Percentiles rank a stretch among this genome's conserved stretches.
These are phyloP conservation scores for Drosophila paramelanica DNA, from an alignment of 2,888 invertebrate genomes.

Conservation along the genomic window DNA sequence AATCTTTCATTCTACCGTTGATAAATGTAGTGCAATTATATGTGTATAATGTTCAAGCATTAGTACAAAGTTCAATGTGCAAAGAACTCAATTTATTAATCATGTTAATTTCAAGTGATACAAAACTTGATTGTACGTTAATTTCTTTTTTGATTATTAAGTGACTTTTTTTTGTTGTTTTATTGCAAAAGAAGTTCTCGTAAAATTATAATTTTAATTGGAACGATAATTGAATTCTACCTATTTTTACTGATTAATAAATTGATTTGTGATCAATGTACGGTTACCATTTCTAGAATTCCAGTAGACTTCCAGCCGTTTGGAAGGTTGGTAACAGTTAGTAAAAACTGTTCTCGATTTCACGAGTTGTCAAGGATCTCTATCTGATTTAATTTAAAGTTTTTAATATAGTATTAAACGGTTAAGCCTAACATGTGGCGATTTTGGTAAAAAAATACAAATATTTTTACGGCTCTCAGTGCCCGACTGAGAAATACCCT, in stretches of 20 bases:
- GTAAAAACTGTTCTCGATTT: too few relatives aligned
- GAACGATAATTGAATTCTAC: background rate
- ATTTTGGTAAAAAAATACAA: too few relatives aligned
- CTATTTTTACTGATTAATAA: background rate
- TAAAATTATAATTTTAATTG: background rate
- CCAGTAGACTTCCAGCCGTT: background rate
- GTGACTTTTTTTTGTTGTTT: background rate
- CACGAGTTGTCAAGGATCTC: too few relatives aligned
- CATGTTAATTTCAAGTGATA: slow-evolving; percentile 5
- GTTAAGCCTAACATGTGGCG: too few relatives aligned
- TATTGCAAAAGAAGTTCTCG: background rate
- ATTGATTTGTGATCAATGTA: background rate
- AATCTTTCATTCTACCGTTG: background rate
- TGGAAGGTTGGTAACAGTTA: background rate
- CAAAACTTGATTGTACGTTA: background rate
- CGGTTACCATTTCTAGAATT: too few relatives aligned
- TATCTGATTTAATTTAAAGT: too few relatives aligned
- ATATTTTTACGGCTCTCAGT: too few relatives aligned
- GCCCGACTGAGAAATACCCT: too few relatives aligned
- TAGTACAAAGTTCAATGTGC: slow-evolving; percentile 50
- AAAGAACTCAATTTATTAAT: background rate
- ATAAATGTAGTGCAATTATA: background rate
- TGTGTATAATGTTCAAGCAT: background rate
- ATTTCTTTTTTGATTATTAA: background rate
- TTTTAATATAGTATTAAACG: too few relatives aligned